Evolutionary conservation across 2,888 invertebrate species (phyloP), one percentile per base, ranked within the genome.

Genomic region (Conus canariensis): DNA sequence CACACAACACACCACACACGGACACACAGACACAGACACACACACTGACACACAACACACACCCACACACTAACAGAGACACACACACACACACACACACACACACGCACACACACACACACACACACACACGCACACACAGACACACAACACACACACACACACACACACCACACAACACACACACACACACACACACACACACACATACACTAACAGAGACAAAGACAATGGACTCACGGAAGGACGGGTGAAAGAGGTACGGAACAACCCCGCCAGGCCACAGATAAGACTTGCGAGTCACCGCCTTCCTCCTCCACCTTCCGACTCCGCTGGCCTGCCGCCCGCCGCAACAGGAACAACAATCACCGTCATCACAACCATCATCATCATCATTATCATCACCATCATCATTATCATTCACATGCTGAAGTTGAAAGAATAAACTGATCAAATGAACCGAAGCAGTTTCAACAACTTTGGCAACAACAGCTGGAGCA

Each of bases 281-380:
- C 92, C 92, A 92, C 19, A 91, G 86, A 60, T 88, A 90, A 19
- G 85, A 59, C 22, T 25, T 58, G 30, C 90, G 89, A 45, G 88
- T 74, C 60, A 90, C 90, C 5, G 91, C 92, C 60, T 91, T 90
- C 86, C 92, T 89, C 88, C 59, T 25, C 91, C 64, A 59, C 80
- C 80, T n/a, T 14, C 70, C 19, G 22, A 12, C 14, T 45, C 83
- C 83, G 12, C 12, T 25, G 25, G 8, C 83, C 83, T 56, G 56
- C 83, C 83, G n/a, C 22, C 56, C 0, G 58, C 45, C 3, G n/a
- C n/a, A 22, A 74, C 74, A 74, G n/a, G 9, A 22, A n/a, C 6
- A 8, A 74, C 74, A 74, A n/a, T n/a, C 60, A 64, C 16, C 60
- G 12, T 64, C 16, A 45, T 2, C 45, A 45, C 45, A 45, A 45